A percentile compares a stretch with the other conserved stretches of the same genome.
Evolutionary conservation across 2,797 vertebrate species (phyloP).

Genomic region (Prionace glauca): DNA sequence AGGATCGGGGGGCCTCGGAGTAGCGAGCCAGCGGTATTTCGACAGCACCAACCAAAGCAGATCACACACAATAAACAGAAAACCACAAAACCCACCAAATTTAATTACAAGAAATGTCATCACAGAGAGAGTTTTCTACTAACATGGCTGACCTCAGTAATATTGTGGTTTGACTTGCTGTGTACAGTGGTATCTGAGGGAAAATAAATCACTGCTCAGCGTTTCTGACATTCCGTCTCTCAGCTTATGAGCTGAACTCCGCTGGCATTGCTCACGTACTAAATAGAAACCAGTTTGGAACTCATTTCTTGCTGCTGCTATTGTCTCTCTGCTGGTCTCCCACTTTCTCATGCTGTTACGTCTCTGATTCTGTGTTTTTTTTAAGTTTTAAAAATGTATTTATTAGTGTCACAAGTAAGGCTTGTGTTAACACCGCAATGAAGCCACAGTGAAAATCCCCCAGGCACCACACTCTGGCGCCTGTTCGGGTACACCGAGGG

Average conservation of each 20-base stretch:
- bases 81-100: background rate
- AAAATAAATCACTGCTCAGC: background rate
- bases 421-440: no score
- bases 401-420: no score
- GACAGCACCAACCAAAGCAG: background rate
- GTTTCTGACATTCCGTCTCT: no score
- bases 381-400: background rate
- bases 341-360: background rate
- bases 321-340: background rate
- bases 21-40: background rate
- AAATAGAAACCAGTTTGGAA: background rate
- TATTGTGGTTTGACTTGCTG: slow-evolving; percentile 1
- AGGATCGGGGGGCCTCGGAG: background rate
- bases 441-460: no score
- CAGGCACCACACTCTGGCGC: no score
- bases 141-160: slow-evolving; percentile 1
- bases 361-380: background rate
- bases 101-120: slow-evolving; percentile 20
- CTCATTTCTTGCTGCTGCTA: no score
- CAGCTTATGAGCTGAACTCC: background rate
- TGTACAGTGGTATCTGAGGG: background rate
- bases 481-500: no score
- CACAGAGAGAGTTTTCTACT: background rate
- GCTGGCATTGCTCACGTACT: background rate
- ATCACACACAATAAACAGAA: background rate